Evolutionary conservation across 2,888 invertebrate genomes (phyloP).

Genomic region (Erannis defoliaria): DNA sequence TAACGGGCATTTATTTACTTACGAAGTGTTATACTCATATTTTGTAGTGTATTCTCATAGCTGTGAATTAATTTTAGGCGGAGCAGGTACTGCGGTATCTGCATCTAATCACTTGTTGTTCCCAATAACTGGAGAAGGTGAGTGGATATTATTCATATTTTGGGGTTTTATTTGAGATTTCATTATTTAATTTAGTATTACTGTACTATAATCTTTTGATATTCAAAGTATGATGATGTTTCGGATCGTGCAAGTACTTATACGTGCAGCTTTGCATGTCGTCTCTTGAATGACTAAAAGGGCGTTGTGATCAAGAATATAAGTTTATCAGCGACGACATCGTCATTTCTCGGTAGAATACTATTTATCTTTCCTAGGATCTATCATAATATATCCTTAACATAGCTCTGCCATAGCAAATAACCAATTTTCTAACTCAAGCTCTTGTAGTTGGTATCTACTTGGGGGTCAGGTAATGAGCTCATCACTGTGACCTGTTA

Average conservation of each 20-base stretch:
- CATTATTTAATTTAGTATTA: slow-evolving; percentile 6
- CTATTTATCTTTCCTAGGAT: slow-evolving; percentile 25
- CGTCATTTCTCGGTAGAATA: slow-evolving; percentile 52
- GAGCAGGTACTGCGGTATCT: slow-evolving; percentile 59
- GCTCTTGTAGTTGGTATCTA: background rate
- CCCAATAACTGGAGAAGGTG: slow-evolving; percentile 80
- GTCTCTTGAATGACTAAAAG: slow-evolving; percentile 58
- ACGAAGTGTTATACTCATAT: slow-evolving; percentile 57
- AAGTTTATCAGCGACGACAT: slow-evolving; percentile 69
- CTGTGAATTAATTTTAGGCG: slow-evolving; percentile 55
- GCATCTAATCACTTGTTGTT: slow-evolving; percentile 69
- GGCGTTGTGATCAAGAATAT: slow-evolving; percentile 74
- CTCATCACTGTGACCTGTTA: slow-evolving; percentile 3
- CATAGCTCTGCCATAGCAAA: background rate
- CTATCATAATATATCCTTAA: background rate
- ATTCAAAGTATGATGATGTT: background rate
- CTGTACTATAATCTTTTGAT: background rate
- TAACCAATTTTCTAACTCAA: background rate
- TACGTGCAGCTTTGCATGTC: slow-evolving; percentile 11
- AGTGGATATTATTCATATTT: slow-evolving; percentile 67
- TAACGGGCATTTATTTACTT: slow-evolving; percentile 60
- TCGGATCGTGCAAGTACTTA: background rate
- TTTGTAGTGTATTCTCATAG: slow-evolving; percentile 58
- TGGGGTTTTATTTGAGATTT: slow-evolving; percentile 32
- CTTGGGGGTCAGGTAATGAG: slow-evolving; percentile 6